Percentiles rank a stretch among this genome's conserved stretches.
These are phyloP conservation scores for Eucidaris tribuloides DNA, from an alignment of 35 echinoderm and acorn worm species.

Conservation along the genomic window DNA sequence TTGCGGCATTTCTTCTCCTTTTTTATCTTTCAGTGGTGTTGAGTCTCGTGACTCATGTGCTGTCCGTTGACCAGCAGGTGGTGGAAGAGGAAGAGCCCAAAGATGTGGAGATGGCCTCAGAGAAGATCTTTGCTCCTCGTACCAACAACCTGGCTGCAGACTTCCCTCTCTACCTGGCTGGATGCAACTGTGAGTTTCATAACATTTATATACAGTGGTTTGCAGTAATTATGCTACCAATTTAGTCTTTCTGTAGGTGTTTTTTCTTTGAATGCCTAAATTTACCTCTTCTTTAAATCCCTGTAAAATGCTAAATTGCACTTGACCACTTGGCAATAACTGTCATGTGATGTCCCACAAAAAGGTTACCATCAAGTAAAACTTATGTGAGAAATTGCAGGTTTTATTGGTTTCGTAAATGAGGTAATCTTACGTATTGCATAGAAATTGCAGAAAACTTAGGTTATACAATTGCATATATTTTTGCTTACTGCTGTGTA, in stretches of 20 bases:
- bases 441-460: too few species aligned
- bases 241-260: too few species aligned
- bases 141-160: slow-evolving; percentile 18
- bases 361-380: neutral
- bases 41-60: neutral
- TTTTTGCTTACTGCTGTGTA: too few species aligned
- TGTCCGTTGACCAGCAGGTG: neutral
- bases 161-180: slow-evolving; percentile 54
- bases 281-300: neutral
- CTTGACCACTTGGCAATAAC: neutral
- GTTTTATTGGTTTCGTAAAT: too few species aligned
- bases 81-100: slow-evolving; percentile 10
- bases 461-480: too few species aligned
- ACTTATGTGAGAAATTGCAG: too few species aligned
- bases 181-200: slow-evolving; percentile 43
- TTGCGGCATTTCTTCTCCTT: too few species aligned
- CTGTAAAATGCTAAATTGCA: neutral
- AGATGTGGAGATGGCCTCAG: slow-evolving; percentile 35
- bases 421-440: too few species aligned
- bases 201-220: neutral
- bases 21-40: too few species aligned
- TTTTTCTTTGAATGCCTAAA: neutral
- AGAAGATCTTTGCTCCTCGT: slow-evolving; percentile 54
- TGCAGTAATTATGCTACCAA: too few species aligned
- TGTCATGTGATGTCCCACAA: neutral